These are phyloP conservation scores for Sminthurinus aureus DNA, from an alignment of 2,888 invertebrate species.

Conservation along the genomic window DNA sequence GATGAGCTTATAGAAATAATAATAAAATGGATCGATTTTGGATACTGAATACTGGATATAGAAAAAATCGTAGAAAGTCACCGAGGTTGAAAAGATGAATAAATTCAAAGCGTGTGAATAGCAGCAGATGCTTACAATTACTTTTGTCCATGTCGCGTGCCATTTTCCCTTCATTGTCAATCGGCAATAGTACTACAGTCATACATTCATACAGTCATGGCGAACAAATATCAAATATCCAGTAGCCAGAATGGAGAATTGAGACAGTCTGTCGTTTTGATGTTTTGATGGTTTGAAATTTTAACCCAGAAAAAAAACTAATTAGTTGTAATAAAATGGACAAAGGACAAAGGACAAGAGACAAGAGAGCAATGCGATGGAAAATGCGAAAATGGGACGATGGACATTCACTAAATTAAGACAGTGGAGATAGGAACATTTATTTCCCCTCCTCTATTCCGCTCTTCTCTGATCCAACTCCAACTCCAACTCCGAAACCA, in stretches of 20 bases:
- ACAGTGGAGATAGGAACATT: not conserved
- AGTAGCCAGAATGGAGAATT: not conserved
- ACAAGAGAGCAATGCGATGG: not conserved
- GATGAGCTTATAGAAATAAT: too few relatives aligned
- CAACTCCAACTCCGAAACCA: not conserved
- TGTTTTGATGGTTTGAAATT: constrained; percentile 22
- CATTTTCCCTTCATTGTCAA: too few relatives aligned
- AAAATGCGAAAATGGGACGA: not conserved
- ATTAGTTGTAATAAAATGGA: constrained; percentile 22
- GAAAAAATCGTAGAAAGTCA: constrained; percentile 29
- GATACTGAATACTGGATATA: too few relatives aligned
- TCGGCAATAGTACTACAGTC: too few relatives aligned
- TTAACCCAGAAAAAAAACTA: constrained; percentile 30
- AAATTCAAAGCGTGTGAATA: constrained; percentile 34
- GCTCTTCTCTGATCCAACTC: not conserved
- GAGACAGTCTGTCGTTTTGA: not conserved
- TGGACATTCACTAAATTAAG: not conserved
- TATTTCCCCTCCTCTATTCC: not conserved
- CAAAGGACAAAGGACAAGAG: not conserved
- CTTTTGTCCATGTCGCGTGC: constrained; percentile 25
- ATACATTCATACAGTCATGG: not conserved
- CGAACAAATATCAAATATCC: not conserved
- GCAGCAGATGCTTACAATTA: constrained; percentile 30
- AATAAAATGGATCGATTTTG: too few relatives aligned
- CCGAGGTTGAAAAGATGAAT: constrained; percentile 8